Base-by-base conservation (phyloP, 2,888 invertebrate species). In the Coecobrya sp. region DNA sequence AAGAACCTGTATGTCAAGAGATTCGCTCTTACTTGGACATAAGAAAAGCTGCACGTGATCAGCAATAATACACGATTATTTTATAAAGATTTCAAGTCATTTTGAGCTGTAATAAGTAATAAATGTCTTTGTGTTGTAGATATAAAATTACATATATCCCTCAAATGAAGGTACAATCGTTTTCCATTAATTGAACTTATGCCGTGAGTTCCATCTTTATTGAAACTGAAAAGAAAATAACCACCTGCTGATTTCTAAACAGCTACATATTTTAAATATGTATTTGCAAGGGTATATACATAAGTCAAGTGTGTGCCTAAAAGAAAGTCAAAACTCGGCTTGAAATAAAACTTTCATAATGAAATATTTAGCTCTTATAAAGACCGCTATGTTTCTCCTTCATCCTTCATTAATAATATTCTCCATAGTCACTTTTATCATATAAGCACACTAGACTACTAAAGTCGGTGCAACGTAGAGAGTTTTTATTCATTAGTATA, bases 201-300 rank as follows among this genome's bases (percentile, higher is more conserved):
- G 59, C 1, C 59, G 19, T 19, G 22, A 59, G 1, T 7, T 59
- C n/a, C 59, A 59, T 4, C 59, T 22, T 16, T 52, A 59, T 8
- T n/a, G 19, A 19, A 59, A 19, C 7, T 5, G 1, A 3, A 13
- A 8, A 59, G 1, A 8, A 36, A 42, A 45, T 2, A 45, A 45
- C 42, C 73, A 73, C 73, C 73, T 73, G 73, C 73, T 10, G 73
- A 42, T 42, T 73, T 45, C 45, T 1, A 45, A 45, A 73, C 73
- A 22, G n/a, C n/a, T n/a, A n/a, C n/a, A n/a, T n/a, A n/a, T n/a
- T n/a, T n/a, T n/a, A n/a, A n/a, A n/a, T n/a, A n/a, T n/a, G n/a
- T n/a, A n/a, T n/a, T n/a, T n/a, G n/a, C n/a, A n/a, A n/a, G n/a
- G n/a, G n/a, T n/a, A 22, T 73, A 27, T 27, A 70, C n/a, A 7